Evolutionary conservation across 2,797 vertebrate species (phyloP), one percentile per base, ranked within the genome.

Genomic region (Miopithecus talapoin): DNA sequence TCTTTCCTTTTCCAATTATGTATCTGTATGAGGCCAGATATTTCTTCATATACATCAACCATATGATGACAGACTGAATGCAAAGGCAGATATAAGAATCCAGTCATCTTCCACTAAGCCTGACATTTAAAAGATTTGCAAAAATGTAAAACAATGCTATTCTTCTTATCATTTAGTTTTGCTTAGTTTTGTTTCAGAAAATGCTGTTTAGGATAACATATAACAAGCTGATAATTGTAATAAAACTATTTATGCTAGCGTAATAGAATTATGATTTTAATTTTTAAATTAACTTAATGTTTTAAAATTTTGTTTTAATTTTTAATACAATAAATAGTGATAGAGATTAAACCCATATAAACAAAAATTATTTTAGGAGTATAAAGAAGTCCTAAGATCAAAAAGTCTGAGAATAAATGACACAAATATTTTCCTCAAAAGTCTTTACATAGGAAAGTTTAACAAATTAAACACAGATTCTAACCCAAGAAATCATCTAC

Each of bases 141-240:
- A 95, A 93, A 96, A 46, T 50, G 36, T 88, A 87, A 95, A 92
- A 83, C 76, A 91, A 61, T 55, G 30, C 5, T 68, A 91, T 43
- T 95, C 64, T 89, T 81, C 57, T 93, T 61, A 55, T 50, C 46
- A 90, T 90, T 94, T 89, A 96, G 14, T 74, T 91, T 95, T 81
- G 50, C 72, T 95, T 91, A 93, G 24, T 50, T 93, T 89, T 57
- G 21, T 96, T 95, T 94, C 81, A 7, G 59, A 78, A 98, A 96
- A 88, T 78, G 19, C 10, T 80, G 4, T 94, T 87, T 95, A 81
- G 21, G 48, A 85, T 84, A 95, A 95, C 43, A 91, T 81, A 28
- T 30, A 57, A 93, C 76, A 48, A 90, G 61, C 19, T 33, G 89
- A 76, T 89, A 48, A 93, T 5, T 76, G 24, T 28, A 93, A 53